phyloP scores from a whole-genome alignment of 2,888 invertebrate species.

The Dolichomitus sp. region DNA sequence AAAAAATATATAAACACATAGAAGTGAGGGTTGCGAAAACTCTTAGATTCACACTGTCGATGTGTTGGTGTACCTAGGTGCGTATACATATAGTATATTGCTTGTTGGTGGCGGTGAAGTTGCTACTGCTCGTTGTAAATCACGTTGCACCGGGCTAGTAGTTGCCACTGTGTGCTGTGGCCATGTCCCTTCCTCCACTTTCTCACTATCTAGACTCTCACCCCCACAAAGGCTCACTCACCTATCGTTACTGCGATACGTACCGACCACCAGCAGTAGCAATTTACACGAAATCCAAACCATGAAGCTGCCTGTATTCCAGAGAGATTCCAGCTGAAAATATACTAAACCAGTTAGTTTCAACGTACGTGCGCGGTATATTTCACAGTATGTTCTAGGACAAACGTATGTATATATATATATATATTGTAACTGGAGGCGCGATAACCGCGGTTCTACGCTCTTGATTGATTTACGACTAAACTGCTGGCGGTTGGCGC shows the following conservation, averaged over 20 bases:
- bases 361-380: background rate
- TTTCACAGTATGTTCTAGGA: background rate
- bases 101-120: constrained; percentile 36
- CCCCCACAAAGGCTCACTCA: constrained; percentile 40
- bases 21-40: constrained; percentile 46
- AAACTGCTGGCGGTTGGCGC: constrained; percentile 59
- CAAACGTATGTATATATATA: constrained; percentile 11
- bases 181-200: constrained; percentile 44
- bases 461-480: constrained; percentile 70
- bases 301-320: constrained; percentile 18
- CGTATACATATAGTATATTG: constrained; percentile 4
- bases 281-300: background rate
- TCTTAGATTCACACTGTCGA: constrained; percentile 47
- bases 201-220: constrained; percentile 42
- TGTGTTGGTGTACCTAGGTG: constrained; percentile 14
- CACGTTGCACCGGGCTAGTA: constrained; percentile 52
- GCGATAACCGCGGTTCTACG: constrained; percentile 62
- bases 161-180: constrained; percentile 40
- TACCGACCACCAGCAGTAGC: constrained; percentile 18
- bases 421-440: constrained; percentile 37
- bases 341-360: constrained; percentile 6
- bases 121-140: constrained; percentile 57
- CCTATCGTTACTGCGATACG: constrained; percentile 56
- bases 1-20: background rate
- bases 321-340: background rate